phyloP scores from a whole-genome alignment of 2,113 vertebrate species.

The Rhabdomys dilectus region DNA sequence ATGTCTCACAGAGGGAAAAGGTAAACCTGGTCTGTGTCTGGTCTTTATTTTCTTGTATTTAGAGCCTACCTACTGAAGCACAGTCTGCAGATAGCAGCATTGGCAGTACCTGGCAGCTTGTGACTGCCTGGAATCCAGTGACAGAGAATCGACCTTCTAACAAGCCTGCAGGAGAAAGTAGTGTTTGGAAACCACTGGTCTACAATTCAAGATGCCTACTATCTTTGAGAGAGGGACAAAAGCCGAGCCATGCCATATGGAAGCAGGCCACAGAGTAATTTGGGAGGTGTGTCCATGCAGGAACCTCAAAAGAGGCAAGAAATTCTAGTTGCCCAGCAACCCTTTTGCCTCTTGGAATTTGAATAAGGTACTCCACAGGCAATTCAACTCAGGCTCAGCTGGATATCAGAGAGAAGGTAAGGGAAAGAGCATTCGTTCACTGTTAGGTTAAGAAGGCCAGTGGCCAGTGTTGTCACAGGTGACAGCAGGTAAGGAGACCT shows the following conservation, averaged over 20 bases:
- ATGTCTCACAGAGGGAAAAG: neutral
- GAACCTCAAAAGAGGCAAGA: neutral
- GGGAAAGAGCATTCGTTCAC: neutral
- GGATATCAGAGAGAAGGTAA: neutral
- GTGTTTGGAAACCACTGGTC: conserved; percentile 8
- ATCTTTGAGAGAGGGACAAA: neutral
- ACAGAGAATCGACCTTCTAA: conserved; percentile 2
- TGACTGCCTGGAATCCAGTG: neutral
- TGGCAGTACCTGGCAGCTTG: neutral
- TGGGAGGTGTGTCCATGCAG: neutral
- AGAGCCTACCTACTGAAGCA: neutral
- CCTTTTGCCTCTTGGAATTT: neutral
- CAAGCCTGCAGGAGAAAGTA: neutral
- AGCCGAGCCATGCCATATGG: neutral
- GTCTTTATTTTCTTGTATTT: neutral
- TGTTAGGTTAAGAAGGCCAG: neutral
- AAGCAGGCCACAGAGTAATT: neutral
- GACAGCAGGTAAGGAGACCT: neutral
- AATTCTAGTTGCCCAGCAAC: neutral
- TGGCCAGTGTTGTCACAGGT: neutral
- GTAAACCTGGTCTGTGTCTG: neutral
- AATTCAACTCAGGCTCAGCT: neutral
- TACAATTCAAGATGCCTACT: neutral
- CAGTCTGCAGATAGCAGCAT: neutral
- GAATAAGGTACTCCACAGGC: conserved; percentile 11